Evolutionary conservation across 2,888 invertebrate genomes (phyloP).

Genomic region (Macrophya annulata): DNA sequence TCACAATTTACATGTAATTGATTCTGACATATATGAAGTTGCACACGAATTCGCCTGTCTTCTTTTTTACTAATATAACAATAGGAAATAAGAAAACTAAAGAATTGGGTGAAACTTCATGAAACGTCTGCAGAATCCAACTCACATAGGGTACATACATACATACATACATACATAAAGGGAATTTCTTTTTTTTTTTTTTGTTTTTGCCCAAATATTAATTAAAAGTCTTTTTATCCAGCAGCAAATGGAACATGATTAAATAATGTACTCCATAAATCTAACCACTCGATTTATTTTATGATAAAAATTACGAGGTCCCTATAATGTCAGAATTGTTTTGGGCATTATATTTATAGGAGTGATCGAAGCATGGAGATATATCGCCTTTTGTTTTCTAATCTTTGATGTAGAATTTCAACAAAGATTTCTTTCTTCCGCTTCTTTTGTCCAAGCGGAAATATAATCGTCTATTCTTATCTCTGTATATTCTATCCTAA

Average conservation of each 20-base stretch:
- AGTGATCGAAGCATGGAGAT: slow-evolving; percentile 25
- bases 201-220: no score
- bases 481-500: neutral
- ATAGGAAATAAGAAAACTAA: no score
- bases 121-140: no score
- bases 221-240: neutral
- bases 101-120: no score
- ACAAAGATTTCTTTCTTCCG: neutral
- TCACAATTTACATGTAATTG: no score
- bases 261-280: neutral
- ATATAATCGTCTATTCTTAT: neutral
- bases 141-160: neutral
- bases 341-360: neutral
- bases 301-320: neutral
- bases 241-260: neutral
- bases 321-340: neutral
- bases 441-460: neutral
- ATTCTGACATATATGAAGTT: no score
- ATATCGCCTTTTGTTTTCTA: slow-evolving; percentile 5
- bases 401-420: neutral
- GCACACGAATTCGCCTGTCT: no score
- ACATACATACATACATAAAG: neutral
- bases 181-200: neutral
- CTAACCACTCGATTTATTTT: neutral
- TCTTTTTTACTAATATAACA: no score